Percentiles rank a stretch among this genome's conserved stretches.
phyloP scores from a whole-genome alignment of 2,113 vertebrate genomes.

The Ramphastos sulfuratus region DNA sequence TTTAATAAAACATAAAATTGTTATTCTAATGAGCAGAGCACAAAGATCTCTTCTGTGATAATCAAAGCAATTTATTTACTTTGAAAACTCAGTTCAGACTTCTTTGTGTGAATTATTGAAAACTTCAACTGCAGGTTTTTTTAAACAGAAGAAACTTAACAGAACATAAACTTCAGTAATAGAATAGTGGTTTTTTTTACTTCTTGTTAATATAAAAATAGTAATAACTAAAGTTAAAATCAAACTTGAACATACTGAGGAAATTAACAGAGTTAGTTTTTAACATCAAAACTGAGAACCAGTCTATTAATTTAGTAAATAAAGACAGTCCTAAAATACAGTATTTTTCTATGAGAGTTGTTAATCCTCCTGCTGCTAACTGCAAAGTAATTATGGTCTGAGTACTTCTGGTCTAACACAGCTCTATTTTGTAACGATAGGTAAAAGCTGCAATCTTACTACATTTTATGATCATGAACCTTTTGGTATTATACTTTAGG shows the following conservation, averaged over 20 bases:
- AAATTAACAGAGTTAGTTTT: slow-evolving; percentile 34
- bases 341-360: background rate
- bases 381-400: slow-evolving; percentile 6
- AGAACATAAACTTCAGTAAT: background rate
- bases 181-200: background rate
- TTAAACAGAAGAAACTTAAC: background rate
- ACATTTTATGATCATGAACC: background rate
- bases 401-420: slow-evolving; percentile 4
- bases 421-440: background rate
- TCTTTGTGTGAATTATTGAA: background rate
- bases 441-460: background rate
- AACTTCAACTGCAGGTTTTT: background rate
- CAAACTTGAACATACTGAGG: slow-evolving; percentile 9
- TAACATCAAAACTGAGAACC: background rate
- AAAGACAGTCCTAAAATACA: slow-evolving; percentile 20
- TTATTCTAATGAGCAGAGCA: background rate
- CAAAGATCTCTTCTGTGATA: background rate
- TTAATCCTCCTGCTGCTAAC: slow-evolving; percentile 41
- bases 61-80: background rate
- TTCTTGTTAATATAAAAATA: slow-evolving; percentile 16
- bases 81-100: background rate
- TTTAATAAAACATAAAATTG: background rate
- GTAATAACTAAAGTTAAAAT: slow-evolving; percentile 20
- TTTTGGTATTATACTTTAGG: background rate
- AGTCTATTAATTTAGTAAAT: slow-evolving; percentile 36